Conservation (phyloP, 1,140 invertebrate genomes). For the Tetramorium simillimum region DNA sequence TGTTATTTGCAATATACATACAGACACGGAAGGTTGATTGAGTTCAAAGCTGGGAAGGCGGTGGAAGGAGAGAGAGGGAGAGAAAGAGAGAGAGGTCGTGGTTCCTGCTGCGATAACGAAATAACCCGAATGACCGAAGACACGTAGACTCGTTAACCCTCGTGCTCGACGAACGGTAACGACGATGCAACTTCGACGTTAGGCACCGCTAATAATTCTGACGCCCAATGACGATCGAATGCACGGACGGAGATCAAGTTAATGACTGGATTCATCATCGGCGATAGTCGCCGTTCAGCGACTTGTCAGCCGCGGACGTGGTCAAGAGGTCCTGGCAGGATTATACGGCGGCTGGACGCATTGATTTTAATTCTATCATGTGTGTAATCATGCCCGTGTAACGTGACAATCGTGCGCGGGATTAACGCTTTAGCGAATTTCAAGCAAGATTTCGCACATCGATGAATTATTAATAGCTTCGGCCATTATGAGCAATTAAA, state of each 20-base stretch:
- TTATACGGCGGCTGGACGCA: conserved; percentile 16
- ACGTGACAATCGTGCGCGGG: conserved; percentile 29
- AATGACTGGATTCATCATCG: conserved; percentile 67
- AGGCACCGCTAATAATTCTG: conserved; percentile 60
- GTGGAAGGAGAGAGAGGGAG: conserved; percentile 7
- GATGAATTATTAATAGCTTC: background rate
- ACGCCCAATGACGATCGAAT: conserved; percentile 62
- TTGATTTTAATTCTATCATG: conserved; percentile 37
- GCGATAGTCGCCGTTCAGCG: conserved; percentile 47
- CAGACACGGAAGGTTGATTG: conserved; percentile 72
- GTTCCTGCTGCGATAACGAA: conserved; percentile 66
- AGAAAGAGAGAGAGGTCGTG: conserved; percentile 32
- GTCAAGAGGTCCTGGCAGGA: conserved; percentile 59
- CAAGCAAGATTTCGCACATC: background rate
- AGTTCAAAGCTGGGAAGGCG: conserved; percentile 72
- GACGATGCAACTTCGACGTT: conserved; percentile 61
- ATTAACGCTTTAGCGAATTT: background rate
- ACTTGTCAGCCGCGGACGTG: conserved; percentile 55
- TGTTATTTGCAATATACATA: conserved; percentile 63
- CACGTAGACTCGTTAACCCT: conserved; percentile 65
- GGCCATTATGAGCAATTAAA: background rate
- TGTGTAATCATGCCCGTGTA: background rate
- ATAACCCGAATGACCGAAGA: conserved; percentile 63
- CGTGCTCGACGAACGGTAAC: conserved; percentile 65
- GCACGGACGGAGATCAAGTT: conserved; percentile 52